These are phyloP conservation scores for Drosophila pseudotakahashii DNA, from an alignment of 2,888 invertebrate genomes.

Conservation along the genomic window DNA sequence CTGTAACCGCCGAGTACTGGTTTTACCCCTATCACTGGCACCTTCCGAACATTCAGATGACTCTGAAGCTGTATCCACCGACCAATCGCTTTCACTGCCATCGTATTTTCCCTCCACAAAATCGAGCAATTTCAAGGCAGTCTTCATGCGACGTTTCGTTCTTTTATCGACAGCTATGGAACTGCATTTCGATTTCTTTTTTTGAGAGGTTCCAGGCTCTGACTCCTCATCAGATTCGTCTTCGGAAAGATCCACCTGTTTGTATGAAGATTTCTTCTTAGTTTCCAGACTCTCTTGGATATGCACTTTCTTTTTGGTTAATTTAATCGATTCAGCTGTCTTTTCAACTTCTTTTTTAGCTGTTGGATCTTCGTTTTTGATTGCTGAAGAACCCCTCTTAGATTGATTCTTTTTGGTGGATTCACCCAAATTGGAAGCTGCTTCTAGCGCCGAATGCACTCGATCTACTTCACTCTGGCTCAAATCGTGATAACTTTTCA, in stretches of 20 bases:
- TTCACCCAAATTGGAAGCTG: neutral
- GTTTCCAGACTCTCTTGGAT: no score
- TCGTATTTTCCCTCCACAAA: neutral
- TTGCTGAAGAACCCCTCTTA: neutral
- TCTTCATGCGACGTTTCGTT: neutral
- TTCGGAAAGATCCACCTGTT: neutral
- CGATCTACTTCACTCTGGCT: neutral
- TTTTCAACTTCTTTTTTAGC: no score
- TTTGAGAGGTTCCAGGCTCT: neutral
- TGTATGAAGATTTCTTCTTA: no score
- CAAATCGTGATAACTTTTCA: neutral
- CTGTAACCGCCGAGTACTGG: neutral
- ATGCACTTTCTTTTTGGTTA: no score
- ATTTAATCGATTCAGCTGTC: no score
- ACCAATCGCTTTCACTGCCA: neutral
- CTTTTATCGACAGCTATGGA: neutral
- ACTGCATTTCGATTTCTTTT: neutral
- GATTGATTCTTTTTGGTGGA: no score
- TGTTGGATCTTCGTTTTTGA: neutral
- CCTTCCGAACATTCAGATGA: no score
- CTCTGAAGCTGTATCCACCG: neutral
- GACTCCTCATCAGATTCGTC: neutral
- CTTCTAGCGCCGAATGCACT: neutral
- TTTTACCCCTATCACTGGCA: neutral
- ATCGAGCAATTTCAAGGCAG: conserved; percentile 4